Base-by-base conservation (phyloP, 2,113 vertebrate genomes). In the Trichomycterus rosablanca region DNA sequence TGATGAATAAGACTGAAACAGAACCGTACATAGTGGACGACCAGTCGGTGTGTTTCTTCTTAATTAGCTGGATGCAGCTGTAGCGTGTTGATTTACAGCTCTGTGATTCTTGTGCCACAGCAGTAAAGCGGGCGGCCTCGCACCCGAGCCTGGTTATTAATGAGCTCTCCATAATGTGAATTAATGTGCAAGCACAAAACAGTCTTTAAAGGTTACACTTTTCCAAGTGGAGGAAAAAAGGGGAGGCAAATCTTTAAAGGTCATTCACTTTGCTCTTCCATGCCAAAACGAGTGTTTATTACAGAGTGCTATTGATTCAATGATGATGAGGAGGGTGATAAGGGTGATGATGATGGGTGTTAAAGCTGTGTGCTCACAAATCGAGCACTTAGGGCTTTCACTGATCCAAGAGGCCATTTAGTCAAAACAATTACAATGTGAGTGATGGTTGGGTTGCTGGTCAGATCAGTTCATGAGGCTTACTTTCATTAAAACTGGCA, bases 181-280 rank as follows among this genome's bases (percentile, higher is more conserved):
- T 86, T 86, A 86, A 86, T 87, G 82, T 80, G 83, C 81, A 67
- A 84, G 80, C 74, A 78, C 84, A 83, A 80, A 85, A 86, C 81
- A 84, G 81, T 83, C 84, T 87, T 88, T 86, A 88, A 89, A 87
- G 86, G 85, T 86, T 88, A 86, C 81, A 80, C 77, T 81, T 82
- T 84, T 84, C 75, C 75, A 45, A 58, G 67, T 62, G 73, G 61
- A 78, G 75, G 74, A 71, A 70, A 71, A 63, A 74, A 81, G 74
- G 71, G 70, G 76, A 80, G 70, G 80, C 73, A 84, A 82, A 81
- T 80, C 80, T 83, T 80, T 84, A 89, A 87, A 87, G 86, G 87
- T 87, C 84, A 86, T 74, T 63, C 50, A 58, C 66, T 76, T 75
- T 78, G 79, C 80, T 80, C 75, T 46, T 72, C 71, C 54, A 76